These are phyloP conservation scores for Leiothrix lutea DNA, from an alignment of 2,113 vertebrate genomes.

Conservation along the genomic window DNA sequence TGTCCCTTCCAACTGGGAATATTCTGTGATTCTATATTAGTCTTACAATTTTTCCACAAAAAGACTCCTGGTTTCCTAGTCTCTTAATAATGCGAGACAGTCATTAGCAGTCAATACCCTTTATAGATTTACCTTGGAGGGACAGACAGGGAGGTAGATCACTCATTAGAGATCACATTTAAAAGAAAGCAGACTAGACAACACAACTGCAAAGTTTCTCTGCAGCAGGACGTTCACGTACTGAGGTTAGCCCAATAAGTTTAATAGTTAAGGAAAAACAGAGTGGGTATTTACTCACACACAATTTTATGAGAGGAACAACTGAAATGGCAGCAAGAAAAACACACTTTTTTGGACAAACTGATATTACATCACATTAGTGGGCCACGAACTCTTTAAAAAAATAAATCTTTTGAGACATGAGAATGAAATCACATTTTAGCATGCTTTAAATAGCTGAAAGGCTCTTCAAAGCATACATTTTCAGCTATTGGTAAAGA, in stretches of 20 bases:
- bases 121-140: not conserved
- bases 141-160: conserved; percentile 6
- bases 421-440: conserved; percentile 17
- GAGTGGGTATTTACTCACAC: conserved; percentile 20
- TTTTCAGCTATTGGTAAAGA: conserved; percentile 26
- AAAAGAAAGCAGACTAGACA: conserved; percentile 21
- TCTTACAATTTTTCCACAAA: not conserved
- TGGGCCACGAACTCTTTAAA: conserved; percentile 46
- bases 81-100: not conserved
- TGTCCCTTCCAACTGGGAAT: not conserved
- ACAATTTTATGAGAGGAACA: conserved; percentile 34
- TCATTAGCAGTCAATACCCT: not conserved
- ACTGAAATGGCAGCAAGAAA: conserved; percentile 10
- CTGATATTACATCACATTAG: conserved; percentile 36
- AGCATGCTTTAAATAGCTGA: conserved; percentile 55
- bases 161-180: not conserved
- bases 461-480: not conserved
- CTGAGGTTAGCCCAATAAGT: not conserved
- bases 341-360: conserved; percentile 35
- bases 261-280: conserved; percentile 30
- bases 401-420: conserved; percentile 48
- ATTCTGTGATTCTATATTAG: not conserved
- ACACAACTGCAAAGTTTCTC: not conserved
- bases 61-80: not conserved
- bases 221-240: not conserved